These are phyloP conservation scores for Meandrusa payeni DNA, from an alignment of 2,888 invertebrate species.

Conservation along the genomic window DNA sequence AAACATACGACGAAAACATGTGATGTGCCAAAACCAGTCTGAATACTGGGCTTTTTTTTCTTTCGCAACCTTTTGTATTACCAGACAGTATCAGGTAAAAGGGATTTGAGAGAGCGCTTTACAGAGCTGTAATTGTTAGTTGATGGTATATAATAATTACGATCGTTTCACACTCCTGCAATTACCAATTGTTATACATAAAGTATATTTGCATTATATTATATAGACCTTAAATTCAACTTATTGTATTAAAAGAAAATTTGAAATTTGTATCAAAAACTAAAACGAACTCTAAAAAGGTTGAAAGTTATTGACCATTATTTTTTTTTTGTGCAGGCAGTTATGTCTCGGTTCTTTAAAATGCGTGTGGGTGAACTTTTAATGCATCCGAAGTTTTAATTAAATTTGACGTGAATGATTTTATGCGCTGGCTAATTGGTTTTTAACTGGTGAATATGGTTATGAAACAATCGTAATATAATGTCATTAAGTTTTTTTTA, in stretches of 20 bases:
- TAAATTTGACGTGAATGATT: slow-evolving; percentile 15
- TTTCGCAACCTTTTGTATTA: background rate
- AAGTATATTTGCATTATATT: too few species aligned
- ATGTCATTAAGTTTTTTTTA: too few species aligned
- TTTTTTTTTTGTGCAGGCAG: too few species aligned
- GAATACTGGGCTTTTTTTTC: background rate
- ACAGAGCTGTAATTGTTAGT: background rate
- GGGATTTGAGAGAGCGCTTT: background rate
- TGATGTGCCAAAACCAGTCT: slow-evolving; percentile 1
- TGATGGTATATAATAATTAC: background rate
- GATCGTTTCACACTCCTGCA: too few species aligned
- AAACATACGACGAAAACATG: background rate
- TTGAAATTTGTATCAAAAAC: too few species aligned
- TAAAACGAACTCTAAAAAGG: too few species aligned
- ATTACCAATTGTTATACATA: too few species aligned
- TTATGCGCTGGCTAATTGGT: slow-evolving; percentile 14
- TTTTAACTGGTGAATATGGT: background rate
- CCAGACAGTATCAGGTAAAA: background rate
- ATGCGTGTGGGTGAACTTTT: slow-evolving; percentile 7
- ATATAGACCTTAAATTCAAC: too few species aligned
- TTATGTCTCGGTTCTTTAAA: too few species aligned
- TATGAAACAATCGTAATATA: too few species aligned
- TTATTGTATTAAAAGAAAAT: too few species aligned
- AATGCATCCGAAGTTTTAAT: slow-evolving; percentile 12
- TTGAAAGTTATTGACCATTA: too few species aligned